These are phyloP conservation scores for Drosophila pachea DNA, from an alignment of 1,140 invertebrate genomes.

Conservation along the genomic window DNA sequence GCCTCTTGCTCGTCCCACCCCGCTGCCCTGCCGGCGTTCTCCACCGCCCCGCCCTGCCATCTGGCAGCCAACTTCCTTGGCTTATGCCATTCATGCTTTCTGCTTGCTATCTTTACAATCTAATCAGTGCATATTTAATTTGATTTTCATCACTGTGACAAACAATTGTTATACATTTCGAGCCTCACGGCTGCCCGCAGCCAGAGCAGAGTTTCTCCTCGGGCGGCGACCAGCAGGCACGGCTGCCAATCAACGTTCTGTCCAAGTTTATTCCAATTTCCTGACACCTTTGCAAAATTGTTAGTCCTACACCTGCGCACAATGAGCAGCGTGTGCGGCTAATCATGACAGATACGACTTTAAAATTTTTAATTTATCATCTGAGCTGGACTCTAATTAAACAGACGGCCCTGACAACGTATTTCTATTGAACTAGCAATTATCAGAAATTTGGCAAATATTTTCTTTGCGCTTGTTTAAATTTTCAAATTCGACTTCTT, in stretches of 20 bases:
- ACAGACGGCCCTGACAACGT: background rate
- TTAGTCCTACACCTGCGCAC: too few relatives aligned
- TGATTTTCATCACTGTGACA: slow-evolving; percentile 59
- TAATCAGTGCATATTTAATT: slow-evolving; percentile 77
- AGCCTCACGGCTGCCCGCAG: slow-evolving; percentile 5
- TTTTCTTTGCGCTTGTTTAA: background rate
- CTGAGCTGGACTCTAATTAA: background rate
- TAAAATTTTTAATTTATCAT: background rate
- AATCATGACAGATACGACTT: background rate
- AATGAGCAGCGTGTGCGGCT: background rate
- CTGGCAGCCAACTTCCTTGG: slow-evolving; percentile 30
- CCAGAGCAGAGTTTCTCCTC: slow-evolving; percentile 1
- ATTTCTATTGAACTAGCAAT: background rate
- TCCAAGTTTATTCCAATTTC: slow-evolving; percentile 35
- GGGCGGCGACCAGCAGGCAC: slow-evolving; percentile 2
- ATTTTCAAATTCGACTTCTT: background rate
- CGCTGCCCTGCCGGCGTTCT: background rate
- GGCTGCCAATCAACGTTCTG: slow-evolving; percentile 30
- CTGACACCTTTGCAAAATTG: slow-evolving; percentile 19
- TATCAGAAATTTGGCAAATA: background rate
- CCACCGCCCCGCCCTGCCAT: slow-evolving; percentile 13
- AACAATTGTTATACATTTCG: slow-evolving; percentile 37
- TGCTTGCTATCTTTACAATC: slow-evolving; percentile 48
- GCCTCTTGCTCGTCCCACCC: background rate
- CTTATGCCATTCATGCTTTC: slow-evolving; percentile 32